These are phyloP conservation scores for Sphinx pinastri DNA, from an alignment of 2,888 invertebrate species.

Conservation along the genomic window DNA sequence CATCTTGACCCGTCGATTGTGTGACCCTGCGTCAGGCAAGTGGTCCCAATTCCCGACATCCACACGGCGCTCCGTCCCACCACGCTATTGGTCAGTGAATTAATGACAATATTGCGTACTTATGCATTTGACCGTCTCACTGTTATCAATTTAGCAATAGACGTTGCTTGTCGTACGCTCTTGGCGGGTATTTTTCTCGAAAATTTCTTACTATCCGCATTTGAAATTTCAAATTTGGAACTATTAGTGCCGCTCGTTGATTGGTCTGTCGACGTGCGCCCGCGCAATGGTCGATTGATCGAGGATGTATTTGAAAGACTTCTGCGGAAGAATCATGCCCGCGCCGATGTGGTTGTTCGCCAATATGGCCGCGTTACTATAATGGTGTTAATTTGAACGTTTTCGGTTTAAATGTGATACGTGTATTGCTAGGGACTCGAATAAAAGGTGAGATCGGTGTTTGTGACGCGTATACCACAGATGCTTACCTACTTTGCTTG, in stretches of 20 bases:
- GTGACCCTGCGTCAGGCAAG: conserved; percentile 74
- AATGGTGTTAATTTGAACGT: conserved; percentile 50
- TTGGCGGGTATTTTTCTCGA: conserved; percentile 35
- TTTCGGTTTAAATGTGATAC: conserved; percentile 39
- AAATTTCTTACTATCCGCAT: conserved; percentile 6
- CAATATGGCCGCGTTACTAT: conserved; percentile 69
- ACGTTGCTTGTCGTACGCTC: conserved; percentile 45
- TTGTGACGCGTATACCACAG: conserved; percentile 26
- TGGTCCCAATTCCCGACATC: conserved; percentile 74
- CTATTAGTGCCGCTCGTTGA: conserved; percentile 6
- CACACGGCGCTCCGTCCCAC: conserved; percentile 51
- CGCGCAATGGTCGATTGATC: conserved; percentile 65
- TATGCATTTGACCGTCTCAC: conserved; percentile 72
- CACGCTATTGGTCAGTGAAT: conserved; percentile 73
- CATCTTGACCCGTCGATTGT: conserved; percentile 62
- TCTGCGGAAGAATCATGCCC: conserved; percentile 55
- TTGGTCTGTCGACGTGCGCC: background rate
- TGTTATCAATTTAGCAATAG: conserved; percentile 74
- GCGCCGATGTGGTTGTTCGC: conserved; percentile 65
- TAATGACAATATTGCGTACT: conserved; percentile 73
- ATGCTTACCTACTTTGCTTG: background rate
- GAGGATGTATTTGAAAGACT: conserved; percentile 57
- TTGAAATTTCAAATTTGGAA: conserved; percentile 41
- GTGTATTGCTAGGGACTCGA: conserved; percentile 55
- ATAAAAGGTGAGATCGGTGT: conserved; percentile 59